Evolutionary conservation across 2,113 vertebrate genomes (phyloP).

Genomic region (Dasypus novemcinctus): DNA sequence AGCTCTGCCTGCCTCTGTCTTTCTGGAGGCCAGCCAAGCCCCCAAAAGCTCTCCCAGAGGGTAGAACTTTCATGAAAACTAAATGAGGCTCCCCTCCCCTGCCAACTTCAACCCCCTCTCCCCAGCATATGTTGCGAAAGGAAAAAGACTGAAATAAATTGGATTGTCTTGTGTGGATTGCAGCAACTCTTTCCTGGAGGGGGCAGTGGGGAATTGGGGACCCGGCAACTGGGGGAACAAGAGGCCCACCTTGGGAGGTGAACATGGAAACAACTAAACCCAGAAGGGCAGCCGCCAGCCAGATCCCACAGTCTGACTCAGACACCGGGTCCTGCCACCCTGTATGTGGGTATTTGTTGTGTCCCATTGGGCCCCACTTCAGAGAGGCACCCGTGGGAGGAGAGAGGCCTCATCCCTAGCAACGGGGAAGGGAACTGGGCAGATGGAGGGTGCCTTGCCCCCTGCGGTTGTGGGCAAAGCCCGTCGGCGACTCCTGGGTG

Average conservation of each 20-base stretch:
- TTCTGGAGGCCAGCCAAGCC: not conserved
- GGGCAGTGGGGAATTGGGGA: not conserved
- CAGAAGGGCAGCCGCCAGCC: not conserved
- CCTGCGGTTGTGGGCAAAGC: not conserved
- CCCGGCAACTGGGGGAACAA: not conserved
- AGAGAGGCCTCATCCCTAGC: not conserved
- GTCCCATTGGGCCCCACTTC: not conserved
- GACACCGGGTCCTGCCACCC: not conserved
- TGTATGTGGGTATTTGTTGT: rapidly evolving
- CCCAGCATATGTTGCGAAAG: not conserved
- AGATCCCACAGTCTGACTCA: rapidly evolving
- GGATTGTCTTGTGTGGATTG: not conserved
- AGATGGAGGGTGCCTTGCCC: not conserved
- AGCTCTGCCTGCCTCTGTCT: not conserved
- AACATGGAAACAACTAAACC: not conserved
- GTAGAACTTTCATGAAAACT: not conserved
- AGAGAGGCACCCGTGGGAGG: not conserved
- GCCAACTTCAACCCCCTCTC: not conserved
- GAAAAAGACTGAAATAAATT: not conserved
- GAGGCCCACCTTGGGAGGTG: not conserved
- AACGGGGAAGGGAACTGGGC: no score
- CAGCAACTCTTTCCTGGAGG: not conserved
- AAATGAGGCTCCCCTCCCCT: not conserved
- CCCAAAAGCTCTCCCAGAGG: not conserved
- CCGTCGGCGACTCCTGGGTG: not conserved